Evolutionary conservation across 2,888 invertebrate genomes (phyloP), one percentile per base, ranked within the genome.

Genomic region (Drepana falcataria): DNA sequence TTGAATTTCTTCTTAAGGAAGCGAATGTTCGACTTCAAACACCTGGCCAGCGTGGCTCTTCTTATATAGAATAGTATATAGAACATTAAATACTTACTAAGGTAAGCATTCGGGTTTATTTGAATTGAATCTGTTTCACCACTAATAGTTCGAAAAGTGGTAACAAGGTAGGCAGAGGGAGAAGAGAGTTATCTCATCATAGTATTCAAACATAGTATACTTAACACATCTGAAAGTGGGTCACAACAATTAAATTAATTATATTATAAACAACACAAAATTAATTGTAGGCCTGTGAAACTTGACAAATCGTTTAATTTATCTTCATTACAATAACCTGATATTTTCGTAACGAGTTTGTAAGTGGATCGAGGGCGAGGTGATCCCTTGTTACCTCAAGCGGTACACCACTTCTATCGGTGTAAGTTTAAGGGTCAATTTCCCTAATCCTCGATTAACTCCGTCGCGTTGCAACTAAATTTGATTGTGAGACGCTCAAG

Each of bases 401-500:
- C 66, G 71, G 70, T 66, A 68, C 71, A 74, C 77, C 77, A 73
- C 65, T 66, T 44, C 44, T 44, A 44, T 44, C 44, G 44, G 44
- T 44, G 44, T 44, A 6, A 9, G 65, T 70, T 73, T 72, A 64
- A 59, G 63, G 61, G 66, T 63, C 70, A 77, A 79, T 79, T 77
- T 77, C 68, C 70, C 66, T 77, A 74, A 77, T 73, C 68, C 73
- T 73, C 73, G 69, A 75, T 80, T 80, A 80, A 76, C 77, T 70
- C 71, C 59, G 65, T 66, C 63, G 73, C 68, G 76, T 64, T 80
- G 76, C 75, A 77, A 71, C 73, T 69, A 73, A 78, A 80, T 80
- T 79, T 77, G 78, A 80, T 79, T 79, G 77, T 73, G 68, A 69
- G 67, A 61, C 71, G 69, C 69, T 77, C 73, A 74, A 72, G 77